phyloP scores from a whole-genome alignment of 2,113 vertebrate genomes.

The Prionailurus viverrinus region DNA sequence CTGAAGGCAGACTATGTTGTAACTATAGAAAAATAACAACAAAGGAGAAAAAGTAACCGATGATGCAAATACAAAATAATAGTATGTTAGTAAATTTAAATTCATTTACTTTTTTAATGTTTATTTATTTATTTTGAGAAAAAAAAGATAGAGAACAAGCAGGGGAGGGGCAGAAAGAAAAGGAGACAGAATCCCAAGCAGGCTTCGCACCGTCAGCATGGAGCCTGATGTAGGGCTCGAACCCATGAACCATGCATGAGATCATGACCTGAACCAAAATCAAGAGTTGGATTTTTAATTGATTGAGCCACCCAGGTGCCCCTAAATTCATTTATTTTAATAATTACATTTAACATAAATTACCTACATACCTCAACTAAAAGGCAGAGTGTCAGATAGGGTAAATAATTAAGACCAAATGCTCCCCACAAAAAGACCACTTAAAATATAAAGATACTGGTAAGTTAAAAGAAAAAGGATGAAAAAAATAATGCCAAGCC shows the following conservation, averaged over 20 bases:
- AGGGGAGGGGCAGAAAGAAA: not conserved
- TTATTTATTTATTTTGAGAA: not conserved
- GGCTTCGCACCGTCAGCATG: not conserved
- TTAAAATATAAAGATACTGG: not conserved
- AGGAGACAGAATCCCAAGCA: not conserved
- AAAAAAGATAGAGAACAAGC: not conserved
- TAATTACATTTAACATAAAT: not conserved
- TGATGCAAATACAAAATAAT: not conserved
- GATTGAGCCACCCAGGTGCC: not conserved
- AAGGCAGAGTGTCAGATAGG: not conserved
- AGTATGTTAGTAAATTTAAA: not conserved
- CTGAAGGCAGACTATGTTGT: not conserved
- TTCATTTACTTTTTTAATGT: not conserved
- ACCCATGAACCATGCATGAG: not conserved
- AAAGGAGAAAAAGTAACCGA: not conserved
- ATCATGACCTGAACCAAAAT: not conserved
- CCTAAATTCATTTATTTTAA: not conserved
- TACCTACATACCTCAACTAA: not conserved
- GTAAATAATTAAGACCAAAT: not conserved
- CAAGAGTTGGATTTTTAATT: not conserved
- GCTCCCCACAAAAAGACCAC: not conserved
- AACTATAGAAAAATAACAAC: not conserved
- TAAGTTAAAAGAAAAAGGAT: not conserved
- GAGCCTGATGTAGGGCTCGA: not conserved
- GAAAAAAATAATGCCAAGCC: not conserved